Conservation (phyloP, 2,888 invertebrate species). For the Hyalella azteca region DNA sequence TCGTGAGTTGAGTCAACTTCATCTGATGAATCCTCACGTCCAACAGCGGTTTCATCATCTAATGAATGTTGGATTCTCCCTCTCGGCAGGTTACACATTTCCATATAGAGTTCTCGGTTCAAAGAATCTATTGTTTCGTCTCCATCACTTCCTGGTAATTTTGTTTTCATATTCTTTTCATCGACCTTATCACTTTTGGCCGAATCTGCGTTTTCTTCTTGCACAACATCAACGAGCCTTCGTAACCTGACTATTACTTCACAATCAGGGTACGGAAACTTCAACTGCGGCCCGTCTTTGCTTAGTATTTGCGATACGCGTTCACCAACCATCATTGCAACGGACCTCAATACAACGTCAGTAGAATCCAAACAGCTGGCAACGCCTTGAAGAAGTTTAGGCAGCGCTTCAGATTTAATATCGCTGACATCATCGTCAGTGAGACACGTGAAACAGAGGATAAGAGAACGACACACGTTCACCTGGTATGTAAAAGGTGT, state of each 20-base stretch:
- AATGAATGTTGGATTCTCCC: too few species aligned
- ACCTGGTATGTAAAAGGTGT: slow-evolving; percentile 48
- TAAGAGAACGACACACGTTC: slow-evolving; percentile 43
- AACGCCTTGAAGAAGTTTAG: slow-evolving; percentile 46
- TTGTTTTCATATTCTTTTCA: neutral
- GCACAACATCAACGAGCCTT: neutral
- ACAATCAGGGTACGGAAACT: slow-evolving; percentile 46
- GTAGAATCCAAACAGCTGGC: slow-evolving; percentile 49
- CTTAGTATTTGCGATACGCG: slow-evolving; percentile 42
- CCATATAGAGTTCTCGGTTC: neutral
- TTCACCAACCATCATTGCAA: slow-evolving; percentile 54
- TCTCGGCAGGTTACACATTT: neutral
- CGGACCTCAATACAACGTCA: slow-evolving; percentile 36
- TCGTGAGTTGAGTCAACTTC: neutral
- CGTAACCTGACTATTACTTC: slow-evolving; percentile 1
- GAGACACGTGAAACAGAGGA: slow-evolving; percentile 44
- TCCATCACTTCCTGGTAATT: neutral
- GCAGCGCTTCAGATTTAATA: slow-evolving; percentile 30
- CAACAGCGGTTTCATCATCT: too few species aligned
- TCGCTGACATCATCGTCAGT: slow-evolving; percentile 39
- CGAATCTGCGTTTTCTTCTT: neutral
- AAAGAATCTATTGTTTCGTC: neutral
- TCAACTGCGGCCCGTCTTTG: slow-evolving; percentile 42
- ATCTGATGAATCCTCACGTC: too few species aligned
- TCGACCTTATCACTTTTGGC: neutral